Conservation (phyloP, 2,797 vertebrate species). For the Syndactyla subalaris region DNA sequence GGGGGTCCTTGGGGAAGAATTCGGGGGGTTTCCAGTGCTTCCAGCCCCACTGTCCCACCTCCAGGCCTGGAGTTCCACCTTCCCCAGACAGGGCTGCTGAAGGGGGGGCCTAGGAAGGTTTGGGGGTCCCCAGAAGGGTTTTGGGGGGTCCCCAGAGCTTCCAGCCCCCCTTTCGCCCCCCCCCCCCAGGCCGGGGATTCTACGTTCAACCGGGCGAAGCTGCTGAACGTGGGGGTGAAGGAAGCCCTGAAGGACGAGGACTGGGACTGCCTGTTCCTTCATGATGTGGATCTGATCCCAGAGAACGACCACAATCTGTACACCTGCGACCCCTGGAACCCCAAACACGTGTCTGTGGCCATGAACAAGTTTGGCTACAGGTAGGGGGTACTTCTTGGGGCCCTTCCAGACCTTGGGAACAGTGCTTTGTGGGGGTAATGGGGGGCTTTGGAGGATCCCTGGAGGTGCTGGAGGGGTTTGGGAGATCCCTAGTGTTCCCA, state of each 20-base stretch:
- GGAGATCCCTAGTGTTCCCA: neutral
- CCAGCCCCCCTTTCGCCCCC: neutral
- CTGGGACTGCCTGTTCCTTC: conserved; percentile 94
- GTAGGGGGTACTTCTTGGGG: conserved; percentile 51
- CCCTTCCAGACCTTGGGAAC: too few species aligned
- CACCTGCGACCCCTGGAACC: conserved; percentile 89
- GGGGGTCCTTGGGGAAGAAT: too few species aligned
- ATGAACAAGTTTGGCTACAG: conserved; percentile 98
- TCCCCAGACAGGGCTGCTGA: too few species aligned
- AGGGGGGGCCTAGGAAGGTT: too few species aligned
- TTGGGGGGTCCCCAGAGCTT: neutral
- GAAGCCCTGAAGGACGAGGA: conserved; percentile 93
- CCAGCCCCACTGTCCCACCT: neutral
- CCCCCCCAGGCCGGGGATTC: conserved; percentile 86
- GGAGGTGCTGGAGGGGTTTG: neutral
- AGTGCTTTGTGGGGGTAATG: too few species aligned
- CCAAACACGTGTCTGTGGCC: conserved; percentile 92
- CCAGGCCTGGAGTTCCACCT: too few species aligned
- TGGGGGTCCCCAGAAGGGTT: neutral
- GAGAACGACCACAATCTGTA: conserved; percentile 98
- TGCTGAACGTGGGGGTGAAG: conserved; percentile 93
- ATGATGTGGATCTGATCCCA: conserved; percentile 93
- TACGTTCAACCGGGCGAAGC: conserved; percentile 94
- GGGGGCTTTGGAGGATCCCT: too few species aligned
- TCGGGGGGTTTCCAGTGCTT: neutral